Evolutionary conservation across 2,888 invertebrate genomes (phyloP), one percentile per base, ranked within the genome.

Genomic region (Drosophila prostipennis): DNA sequence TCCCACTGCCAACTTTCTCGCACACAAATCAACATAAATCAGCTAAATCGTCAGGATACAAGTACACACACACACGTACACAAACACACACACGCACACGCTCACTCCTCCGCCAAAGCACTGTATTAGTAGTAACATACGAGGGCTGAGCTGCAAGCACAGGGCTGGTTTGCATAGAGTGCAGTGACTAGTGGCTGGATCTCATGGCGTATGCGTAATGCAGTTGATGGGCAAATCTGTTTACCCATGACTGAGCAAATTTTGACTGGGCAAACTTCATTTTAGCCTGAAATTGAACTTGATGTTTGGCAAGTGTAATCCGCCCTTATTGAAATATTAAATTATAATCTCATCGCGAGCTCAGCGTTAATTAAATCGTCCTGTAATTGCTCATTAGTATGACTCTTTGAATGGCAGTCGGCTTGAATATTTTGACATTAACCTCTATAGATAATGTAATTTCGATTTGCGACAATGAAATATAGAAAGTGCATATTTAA

Each of bases 21-120:
- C 83, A 76, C 79, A 77, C 77, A 87, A 86, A 80, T 86, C 81
- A 79, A 80, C 87, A 88, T 88, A 84, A 88, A 86, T 86, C 86
- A 87, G 84, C 85, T 74, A 85, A 87, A 87, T 84, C 79, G 79
- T 78, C 80, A 78, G 78, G 61, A 78, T 77, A 83, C 83, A 77
- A 72, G 63, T 64, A 78, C 75, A 79, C 69, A 74, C 52, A 79
- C 59, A 26, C 26, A 56, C 42, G 49, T 48, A 51, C 37, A 72
- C 64, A 52, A 16, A 57, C 37, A 13, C 37, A 29, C 57, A 72
- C 64, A 57, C 37, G 53, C 37, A 13, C 37, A 29, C 57, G 36
- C 26, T 36, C 36, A 42, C 26, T 36, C 36, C 19, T 13, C n/a
- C 19, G 55, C 37, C 55, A 32, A 72, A 74, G 77, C 68, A 69